Evolutionary conservation across 37 sponge, comb jelly and placozoan genomes (phyloP).

Genomic region (Oopsacas minuta): DNA sequence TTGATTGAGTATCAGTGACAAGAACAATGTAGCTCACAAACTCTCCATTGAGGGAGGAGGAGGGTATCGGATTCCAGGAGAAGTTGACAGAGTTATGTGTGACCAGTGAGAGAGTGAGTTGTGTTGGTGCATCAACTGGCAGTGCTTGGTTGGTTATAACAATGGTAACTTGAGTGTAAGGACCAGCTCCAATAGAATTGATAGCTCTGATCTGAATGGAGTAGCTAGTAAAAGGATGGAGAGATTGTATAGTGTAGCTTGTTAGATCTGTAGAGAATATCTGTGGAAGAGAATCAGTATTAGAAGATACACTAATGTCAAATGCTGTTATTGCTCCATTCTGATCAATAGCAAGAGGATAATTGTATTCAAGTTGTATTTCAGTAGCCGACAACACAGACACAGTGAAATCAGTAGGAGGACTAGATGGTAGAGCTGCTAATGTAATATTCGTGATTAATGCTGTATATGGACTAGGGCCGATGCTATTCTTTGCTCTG

Average conservation of each 20-base stretch:
- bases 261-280: background rate
- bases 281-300: background rate
- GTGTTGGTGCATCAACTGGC: background rate
- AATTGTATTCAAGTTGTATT: background rate
- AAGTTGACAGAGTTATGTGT: conserved; percentile 1
- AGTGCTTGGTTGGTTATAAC: background rate
- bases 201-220: background rate
- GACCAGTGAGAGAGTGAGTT: background rate
- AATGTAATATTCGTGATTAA: too few species aligned
- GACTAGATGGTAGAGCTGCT: background rate
- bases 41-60: background rate
- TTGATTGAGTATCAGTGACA: background rate
- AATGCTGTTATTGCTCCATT: background rate
- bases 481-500: background rate
- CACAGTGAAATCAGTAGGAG: background rate
- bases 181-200: background rate
- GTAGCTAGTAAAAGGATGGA: background rate
- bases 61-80: background rate
- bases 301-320: background rate
- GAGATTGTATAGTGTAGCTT: background rate
- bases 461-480: background rate
- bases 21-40: background rate
- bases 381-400: background rate
- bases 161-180: background rate
- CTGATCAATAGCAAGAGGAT: background rate